Percentiles rank a stretch among this genome's conserved stretches.
Conservation (phyloP, 2,797 vertebrate species). For the Micrastur ruficollis region DNA sequence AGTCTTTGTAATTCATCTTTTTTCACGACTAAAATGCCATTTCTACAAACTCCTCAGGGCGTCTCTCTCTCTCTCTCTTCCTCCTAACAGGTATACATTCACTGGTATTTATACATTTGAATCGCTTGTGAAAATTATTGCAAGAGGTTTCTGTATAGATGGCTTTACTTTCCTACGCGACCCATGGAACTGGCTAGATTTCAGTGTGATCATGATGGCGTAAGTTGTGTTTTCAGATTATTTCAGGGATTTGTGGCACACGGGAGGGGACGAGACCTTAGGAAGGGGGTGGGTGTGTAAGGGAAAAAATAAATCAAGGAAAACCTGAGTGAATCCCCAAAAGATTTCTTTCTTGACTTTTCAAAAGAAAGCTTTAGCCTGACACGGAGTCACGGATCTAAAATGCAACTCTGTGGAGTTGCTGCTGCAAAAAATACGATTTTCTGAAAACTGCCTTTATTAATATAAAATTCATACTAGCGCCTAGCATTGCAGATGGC, state of each 20-base stretch:
- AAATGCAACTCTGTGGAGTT: background rate
- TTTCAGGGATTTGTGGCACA: background rate
- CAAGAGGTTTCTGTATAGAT: slow-evolving; percentile 99
- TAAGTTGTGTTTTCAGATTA: slow-evolving; percentile 79
- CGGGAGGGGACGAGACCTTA: background rate
- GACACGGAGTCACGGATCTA: background rate
- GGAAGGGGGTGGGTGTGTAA: background rate
- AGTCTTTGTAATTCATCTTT: background rate
- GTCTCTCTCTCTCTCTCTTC: background rate
- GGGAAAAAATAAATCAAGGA: background rate
- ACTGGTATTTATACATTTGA: slow-evolving; percentile 99
- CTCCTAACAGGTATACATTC: slow-evolving; percentile 91
- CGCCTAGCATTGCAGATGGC: background rate
- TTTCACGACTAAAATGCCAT: background rate
- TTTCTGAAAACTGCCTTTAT: background rate
- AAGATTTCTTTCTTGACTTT: background rate
- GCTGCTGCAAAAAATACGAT: fast-evolving
- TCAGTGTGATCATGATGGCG: slow-evolving; percentile 99
- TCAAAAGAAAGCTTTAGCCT: background rate
- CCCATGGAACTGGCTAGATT: slow-evolving; percentile 99
- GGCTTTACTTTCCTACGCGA: slow-evolving; percentile 97
- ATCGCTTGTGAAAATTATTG: slow-evolving; percentile 97
- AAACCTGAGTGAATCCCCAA: background rate
- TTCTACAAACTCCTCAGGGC: background rate
- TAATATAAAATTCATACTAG: background rate